These are phyloP conservation scores for Ascidia mentula DNA, from an alignment of 23 tunicate species.

Conservation along the genomic window DNA sequence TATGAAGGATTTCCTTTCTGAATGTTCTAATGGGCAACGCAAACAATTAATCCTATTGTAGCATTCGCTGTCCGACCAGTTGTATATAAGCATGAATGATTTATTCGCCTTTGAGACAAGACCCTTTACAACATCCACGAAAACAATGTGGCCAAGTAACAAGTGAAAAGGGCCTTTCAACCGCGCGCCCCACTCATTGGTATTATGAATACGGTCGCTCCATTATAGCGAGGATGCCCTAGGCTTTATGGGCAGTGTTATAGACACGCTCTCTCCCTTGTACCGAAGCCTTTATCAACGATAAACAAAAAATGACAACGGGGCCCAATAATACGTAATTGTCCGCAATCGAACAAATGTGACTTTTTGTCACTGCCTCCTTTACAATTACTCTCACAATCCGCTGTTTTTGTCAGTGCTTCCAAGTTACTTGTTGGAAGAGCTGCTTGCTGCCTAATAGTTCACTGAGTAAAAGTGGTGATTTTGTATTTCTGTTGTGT, in stretches of 20 bases:
- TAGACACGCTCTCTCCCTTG: background rate
- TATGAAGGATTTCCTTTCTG: constrained; percentile 5
- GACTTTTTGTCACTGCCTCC: background rate
- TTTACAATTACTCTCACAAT: background rate
- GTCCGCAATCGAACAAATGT: constrained; percentile 11
- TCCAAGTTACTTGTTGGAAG: no score
- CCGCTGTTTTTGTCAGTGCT: background rate
- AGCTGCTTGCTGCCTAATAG: no score
- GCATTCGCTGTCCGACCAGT: background rate
- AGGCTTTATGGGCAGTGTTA: background rate
- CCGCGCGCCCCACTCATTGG: background rate
- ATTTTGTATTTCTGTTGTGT: no score
- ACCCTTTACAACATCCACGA: background rate
- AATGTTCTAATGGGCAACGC: background rate
- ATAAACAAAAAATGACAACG: constrained; percentile 10
- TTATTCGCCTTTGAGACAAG: background rate
- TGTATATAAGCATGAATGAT: background rate
- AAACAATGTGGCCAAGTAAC: constrained; percentile 12
- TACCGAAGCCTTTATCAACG: constrained; percentile 4
- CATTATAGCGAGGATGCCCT: constrained; percentile 1
- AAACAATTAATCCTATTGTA: background rate
- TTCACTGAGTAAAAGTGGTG: no score
- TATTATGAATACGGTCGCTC: background rate
- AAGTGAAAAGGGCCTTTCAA: background rate
- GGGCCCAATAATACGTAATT: constrained; percentile 10